Evolutionary conservation across 1,140 invertebrate genomes (phyloP).

Genomic region (Cataglyphis hispanica): DNA sequence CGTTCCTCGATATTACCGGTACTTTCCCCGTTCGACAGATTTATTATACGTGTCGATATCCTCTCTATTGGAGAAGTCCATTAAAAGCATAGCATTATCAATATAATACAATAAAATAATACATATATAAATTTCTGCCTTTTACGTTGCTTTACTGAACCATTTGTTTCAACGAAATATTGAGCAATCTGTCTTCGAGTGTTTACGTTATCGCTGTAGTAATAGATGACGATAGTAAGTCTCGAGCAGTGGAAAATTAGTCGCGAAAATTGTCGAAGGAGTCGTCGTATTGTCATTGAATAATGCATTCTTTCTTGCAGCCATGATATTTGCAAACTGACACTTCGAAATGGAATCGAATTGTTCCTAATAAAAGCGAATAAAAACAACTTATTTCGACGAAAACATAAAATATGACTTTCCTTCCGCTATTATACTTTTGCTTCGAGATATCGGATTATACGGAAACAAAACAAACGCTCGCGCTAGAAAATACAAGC

Average conservation of each 20-base stretch:
- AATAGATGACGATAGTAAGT: conserved; percentile 27
- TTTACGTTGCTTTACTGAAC: conserved; percentile 15
- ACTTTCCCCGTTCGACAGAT: background rate
- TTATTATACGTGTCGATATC: conserved; percentile 21
- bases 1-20: background rate
- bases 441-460: background rate
- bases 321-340: conserved; percentile 47
- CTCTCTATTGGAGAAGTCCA: background rate
- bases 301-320: conserved; percentile 19
- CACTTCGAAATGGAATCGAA: conserved; percentile 14
- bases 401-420: conserved; percentile 16
- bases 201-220: conserved; percentile 31
- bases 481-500: background rate
- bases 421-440: background rate
- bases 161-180: background rate
- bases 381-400: conserved; percentile 37
- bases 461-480: background rate
- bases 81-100: background rate
- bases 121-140: conserved; percentile 4
- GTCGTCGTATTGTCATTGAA: conserved; percentile 21
- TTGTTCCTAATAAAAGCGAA: background rate
- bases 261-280: conserved; percentile 7
- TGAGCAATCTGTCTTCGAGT: conserved; percentile 1
- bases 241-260: conserved; percentile 18
- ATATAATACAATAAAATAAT: background rate